phyloP scores from a whole-genome alignment of 2,113 vertebrate genomes.

The Oncorhynchus mykiss region DNA sequence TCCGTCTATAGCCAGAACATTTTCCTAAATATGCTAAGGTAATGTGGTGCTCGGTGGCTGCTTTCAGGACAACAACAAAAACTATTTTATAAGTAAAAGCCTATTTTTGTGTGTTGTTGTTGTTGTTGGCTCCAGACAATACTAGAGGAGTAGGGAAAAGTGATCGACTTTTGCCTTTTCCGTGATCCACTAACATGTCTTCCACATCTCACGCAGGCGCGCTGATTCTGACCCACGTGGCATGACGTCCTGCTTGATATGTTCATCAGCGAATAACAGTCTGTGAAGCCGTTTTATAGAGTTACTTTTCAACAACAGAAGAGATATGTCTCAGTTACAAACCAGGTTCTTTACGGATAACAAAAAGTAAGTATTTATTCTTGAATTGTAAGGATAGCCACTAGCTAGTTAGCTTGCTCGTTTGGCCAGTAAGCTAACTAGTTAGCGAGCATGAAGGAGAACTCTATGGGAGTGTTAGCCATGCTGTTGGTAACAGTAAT shows the following conservation, averaged over 20 bases:
- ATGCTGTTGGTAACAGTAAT: background rate
- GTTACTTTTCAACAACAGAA: background rate
- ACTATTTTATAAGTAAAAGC: background rate
- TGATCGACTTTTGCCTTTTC: conserved; percentile 27
- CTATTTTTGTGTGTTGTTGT: too few relatives aligned
- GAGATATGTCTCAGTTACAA: conserved; percentile 86
- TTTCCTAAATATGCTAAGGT: too few relatives aligned
- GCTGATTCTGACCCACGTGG: conserved; percentile 59
- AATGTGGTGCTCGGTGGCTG: too few relatives aligned
- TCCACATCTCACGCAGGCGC: background rate
- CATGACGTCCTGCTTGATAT: conserved; percentile 9
- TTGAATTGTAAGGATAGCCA: background rate
- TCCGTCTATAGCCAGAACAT: too few relatives aligned
- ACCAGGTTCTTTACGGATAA: conserved; percentile 87
- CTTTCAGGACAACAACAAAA: too few relatives aligned
- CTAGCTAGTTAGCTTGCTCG: conserved; percentile 23
- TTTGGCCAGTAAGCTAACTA: background rate
- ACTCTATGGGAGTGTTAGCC: background rate
- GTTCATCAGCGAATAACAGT: background rate
- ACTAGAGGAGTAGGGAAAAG: conserved; percentile 4
- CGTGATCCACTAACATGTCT: conserved; percentile 34
- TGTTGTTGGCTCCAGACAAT: conserved; percentile 37
- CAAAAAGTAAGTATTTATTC: conserved; percentile 74
- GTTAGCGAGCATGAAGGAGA: background rate
- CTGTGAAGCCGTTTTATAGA: background rate